Evolutionary conservation across 2,113 vertebrate genomes (phyloP).

Genomic region (Leptobrachium ailaonicum): DNA sequence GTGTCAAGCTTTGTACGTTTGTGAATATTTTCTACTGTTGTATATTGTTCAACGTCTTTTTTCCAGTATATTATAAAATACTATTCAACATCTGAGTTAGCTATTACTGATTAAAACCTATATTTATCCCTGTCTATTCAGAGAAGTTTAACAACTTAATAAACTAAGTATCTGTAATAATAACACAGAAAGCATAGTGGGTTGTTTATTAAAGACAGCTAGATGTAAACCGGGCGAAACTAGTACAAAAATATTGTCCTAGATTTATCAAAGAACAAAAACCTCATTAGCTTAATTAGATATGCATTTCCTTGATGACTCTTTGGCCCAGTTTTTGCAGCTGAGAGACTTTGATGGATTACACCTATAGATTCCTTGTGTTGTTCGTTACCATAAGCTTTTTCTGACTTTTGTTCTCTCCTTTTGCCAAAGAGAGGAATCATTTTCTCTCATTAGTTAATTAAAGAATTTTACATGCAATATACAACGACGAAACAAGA

Average conservation of each 20-base stretch:
- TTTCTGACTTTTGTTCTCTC: not conserved
- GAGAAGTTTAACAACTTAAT: constrained; percentile 23
- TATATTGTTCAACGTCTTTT: no score
- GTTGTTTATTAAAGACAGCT: constrained; percentile 35
- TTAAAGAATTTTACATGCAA: constrained; percentile 56
- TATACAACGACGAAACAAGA: constrained; percentile 63
- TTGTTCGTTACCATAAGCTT: constrained; percentile 12
- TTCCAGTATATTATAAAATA: no score
- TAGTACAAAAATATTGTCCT: constrained; percentile 28
- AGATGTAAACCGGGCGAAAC: constrained; percentile 28
- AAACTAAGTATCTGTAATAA: constrained; percentile 1
- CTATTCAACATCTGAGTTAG: no score
- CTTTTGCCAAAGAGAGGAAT: constrained; percentile 26
- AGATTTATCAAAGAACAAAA: constrained; percentile 40
- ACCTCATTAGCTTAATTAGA: constrained; percentile 42
- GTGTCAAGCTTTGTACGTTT: no score
- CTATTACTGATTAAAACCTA: no score
- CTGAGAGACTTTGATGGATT: constrained; percentile 33
- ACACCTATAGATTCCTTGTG: constrained; percentile 16
- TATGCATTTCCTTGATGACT: constrained; percentile 36
- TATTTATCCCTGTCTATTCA: no score
- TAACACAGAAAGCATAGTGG: not conserved
- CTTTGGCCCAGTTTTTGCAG: constrained; percentile 33
- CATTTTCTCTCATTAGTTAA: constrained; percentile 48
- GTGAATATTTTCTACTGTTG: no score